Base-by-base conservation (phyloP, 37 sponge, comb jelly and placozoan species). In the Halichondria panicea region DNA sequence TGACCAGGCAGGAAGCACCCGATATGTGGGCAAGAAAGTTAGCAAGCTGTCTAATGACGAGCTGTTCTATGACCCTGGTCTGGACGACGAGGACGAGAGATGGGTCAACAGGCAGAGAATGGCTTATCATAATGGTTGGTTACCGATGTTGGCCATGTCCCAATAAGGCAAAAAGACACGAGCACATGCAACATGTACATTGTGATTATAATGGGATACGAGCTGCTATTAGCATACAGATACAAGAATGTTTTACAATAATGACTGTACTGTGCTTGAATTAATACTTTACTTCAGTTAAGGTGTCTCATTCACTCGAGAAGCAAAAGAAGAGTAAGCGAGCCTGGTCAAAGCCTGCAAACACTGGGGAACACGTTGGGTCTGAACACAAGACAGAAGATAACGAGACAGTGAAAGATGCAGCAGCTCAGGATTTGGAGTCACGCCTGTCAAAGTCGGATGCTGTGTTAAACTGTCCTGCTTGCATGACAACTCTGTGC, bases 61-160 rank as follows among this genome's bases (percentile, higher is more conserved):
- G 55, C 80, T 96, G 62, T 90, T 96, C 22, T 96, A 96, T 83
- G 97, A 96, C 52, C 97, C 97, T 31, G 37, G 79, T 22, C 79
- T 93, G 81, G 97, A 96, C 70, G 91, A 96, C 2, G 88, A 93
- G 24, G 86, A 96, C 54, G 91, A 93, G 73, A 63, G 55, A 43
- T 96, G 97, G 97, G 85, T 96, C 25, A 81, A 76, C 31, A 72
- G 82, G 37, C 86, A 88, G 64, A 50, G 94, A 42, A 85, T 93
- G 94, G 79, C 94, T 25, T 93, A 93, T 43, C 87, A 82, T 62
- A 91, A 91, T 78, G 91, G 91, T 91, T 25, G n/a, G 71, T 22
- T 58, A n/a, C n/a, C n/a, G n/a, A n/a, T n/a, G n/a, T n/a, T n/a
- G n/a, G n/a, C n/a, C n/a, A n/a, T n/a, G n/a, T n/a, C n/a, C n/a